Conservation (phyloP, 2,113 vertebrate species). For the Marmota monax region DNA sequence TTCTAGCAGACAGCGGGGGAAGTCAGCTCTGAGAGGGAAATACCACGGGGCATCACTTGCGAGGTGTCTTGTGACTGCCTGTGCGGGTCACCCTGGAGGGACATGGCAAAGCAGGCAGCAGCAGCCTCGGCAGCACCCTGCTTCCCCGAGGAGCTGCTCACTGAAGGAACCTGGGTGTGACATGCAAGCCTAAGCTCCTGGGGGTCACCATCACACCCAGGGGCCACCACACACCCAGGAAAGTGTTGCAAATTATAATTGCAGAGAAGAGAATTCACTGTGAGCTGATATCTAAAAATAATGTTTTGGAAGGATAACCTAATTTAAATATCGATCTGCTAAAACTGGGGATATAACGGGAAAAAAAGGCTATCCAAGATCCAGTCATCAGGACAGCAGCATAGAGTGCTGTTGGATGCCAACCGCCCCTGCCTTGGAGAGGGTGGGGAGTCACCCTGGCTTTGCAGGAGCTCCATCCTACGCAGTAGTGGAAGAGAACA, state of each 20-base stretch:
- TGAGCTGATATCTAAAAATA: not conserved
- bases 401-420: not conserved
- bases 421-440: not conserved
- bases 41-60: no score
- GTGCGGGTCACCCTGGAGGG: not conserved
- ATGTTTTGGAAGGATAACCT: not conserved
- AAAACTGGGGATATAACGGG: not conserved
- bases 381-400: not conserved
- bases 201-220: not conserved
- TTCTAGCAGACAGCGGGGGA: not conserved
- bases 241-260: not conserved
- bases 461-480: not conserved
- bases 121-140: not conserved
- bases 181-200: not conserved
- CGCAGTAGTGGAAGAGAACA: not conserved
- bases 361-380: not conserved
- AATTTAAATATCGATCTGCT: not conserved
- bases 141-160: not conserved
- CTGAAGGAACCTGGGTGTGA: not conserved
- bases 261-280: not conserved
- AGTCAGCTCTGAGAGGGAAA: no score
- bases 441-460: not conserved
- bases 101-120: not conserved
- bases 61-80: no score
- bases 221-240: not conserved